These are phyloP conservation scores for Actenoides hombroni DNA, from an alignment of 2,113 vertebrate species.

Conservation along the genomic window DNA sequence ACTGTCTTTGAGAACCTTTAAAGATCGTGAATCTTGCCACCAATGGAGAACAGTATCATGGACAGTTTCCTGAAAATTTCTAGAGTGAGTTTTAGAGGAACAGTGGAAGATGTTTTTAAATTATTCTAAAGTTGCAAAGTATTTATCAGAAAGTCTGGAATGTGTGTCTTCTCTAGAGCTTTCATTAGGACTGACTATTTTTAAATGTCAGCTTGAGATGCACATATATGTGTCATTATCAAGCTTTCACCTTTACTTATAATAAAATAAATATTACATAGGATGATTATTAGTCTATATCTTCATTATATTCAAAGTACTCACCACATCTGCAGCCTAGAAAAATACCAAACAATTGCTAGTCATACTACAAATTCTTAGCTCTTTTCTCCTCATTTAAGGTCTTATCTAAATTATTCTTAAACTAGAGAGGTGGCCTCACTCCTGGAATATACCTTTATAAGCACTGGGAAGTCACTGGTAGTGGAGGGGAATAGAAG, in stretches of 20 bases:
- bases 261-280: not conserved
- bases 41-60: not conserved
- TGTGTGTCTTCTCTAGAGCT: not conserved
- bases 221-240: not conserved
- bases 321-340: not conserved
- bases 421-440: not conserved
- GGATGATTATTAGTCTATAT: not conserved
- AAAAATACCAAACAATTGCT: not conserved
- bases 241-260: not conserved
- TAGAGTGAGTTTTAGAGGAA: not conserved
- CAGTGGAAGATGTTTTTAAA: not conserved
- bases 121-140: not conserved
- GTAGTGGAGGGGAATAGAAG: not conserved
- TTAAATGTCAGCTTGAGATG: not conserved
- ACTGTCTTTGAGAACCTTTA: not conserved
- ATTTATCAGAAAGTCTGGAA: not conserved
- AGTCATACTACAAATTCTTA: not conserved
- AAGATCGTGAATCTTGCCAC: not conserved
- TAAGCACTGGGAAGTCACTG: not conserved
- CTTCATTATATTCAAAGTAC: not conserved
- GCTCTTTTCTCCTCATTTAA: not conserved
- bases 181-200: not conserved
- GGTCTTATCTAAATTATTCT: not conserved
- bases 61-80: not conserved
- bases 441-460: not conserved